Evolutionary conservation across 2,888 invertebrate genomes (phyloP).

Genomic region (Xanthostigma xanthostigma): DNA sequence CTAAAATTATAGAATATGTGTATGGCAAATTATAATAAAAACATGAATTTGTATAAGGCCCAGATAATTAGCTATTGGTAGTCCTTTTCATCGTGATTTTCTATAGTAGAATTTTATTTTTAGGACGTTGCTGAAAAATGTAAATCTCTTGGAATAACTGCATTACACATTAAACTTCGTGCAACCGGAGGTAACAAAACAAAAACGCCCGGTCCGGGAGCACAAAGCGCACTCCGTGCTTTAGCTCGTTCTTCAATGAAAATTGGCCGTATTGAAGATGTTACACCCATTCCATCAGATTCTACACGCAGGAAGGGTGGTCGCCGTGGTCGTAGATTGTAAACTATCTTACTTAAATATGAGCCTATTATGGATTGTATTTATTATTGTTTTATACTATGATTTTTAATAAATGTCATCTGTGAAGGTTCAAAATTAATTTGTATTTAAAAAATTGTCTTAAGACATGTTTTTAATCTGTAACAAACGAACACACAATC

Average conservation of each 20-base stretch:
- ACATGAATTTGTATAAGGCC: too few species aligned
- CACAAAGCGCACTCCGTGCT: constrained; percentile 93
- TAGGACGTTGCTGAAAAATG: constrained; percentile 98
- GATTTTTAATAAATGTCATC: constrained; percentile 6
- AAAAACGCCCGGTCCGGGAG: constrained; percentile 97
- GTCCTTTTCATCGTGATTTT: too few species aligned
- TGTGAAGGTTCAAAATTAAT: constrained; percentile 13
- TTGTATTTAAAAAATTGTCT: constrained; percentile 17
- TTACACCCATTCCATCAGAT: constrained; percentile 98
- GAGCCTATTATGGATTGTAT: constrained; percentile 9
- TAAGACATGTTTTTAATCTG: too few species aligned
- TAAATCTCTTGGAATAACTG: constrained; percentile 92
- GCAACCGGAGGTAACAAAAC: constrained; percentile 98
- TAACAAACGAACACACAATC: too few species aligned
- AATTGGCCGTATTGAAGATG: constrained; percentile 98
- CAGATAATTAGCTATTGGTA: too few species aligned
- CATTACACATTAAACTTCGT: constrained; percentile 93
- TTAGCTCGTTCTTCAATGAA: constrained; percentile 98
- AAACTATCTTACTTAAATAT: constrained; percentile 32
- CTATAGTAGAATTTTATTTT: constrained; percentile 11
- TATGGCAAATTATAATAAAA: too few species aligned
- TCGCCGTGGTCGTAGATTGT: constrained; percentile 97
- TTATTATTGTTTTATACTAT: constrained; percentile 11
- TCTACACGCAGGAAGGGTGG: constrained; percentile 99
- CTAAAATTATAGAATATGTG: too few species aligned